These are phyloP conservation scores for Apocrypta bakeri DNA, from an alignment of 1,140 invertebrate species.

Conservation along the genomic window DNA sequence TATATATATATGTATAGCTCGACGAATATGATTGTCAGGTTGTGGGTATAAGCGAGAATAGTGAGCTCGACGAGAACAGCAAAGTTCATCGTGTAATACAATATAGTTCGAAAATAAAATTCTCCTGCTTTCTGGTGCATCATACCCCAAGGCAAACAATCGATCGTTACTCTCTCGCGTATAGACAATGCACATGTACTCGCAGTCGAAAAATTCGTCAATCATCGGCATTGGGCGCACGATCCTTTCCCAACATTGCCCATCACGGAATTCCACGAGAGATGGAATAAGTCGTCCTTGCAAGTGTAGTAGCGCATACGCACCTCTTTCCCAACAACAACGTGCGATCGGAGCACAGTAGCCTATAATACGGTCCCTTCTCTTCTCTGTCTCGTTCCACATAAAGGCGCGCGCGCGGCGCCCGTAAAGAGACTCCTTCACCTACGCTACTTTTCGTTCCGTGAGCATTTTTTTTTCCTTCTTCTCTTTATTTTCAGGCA, in stretches of 20 bases:
- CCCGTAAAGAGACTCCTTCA: background rate
- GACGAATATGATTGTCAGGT: no score
- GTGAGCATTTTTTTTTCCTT: background rate
- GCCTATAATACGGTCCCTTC: background rate
- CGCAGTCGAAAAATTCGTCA: background rate
- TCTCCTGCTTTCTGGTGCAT: no score
- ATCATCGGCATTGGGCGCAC: background rate
- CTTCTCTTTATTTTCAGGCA: no score
- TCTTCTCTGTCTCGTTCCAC: background rate
- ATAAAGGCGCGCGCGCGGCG: no score
- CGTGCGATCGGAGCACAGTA: background rate
- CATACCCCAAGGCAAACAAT: no score
- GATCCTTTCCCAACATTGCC: background rate
- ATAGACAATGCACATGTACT: no score
- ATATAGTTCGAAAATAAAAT: no score
- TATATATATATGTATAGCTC: no score
- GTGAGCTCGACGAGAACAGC: no score
- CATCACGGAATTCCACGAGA: background rate
- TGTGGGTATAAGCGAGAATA: no score
- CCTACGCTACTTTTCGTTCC: background rate
- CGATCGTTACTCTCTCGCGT: no score
- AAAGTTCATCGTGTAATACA: no score
- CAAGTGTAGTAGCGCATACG: background rate
- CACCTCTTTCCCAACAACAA: background rate
- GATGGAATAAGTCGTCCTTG: background rate